Base-by-base conservation (phyloP, 2,797 vertebrate species). In the Odontamblyopus rebecca region DNA sequence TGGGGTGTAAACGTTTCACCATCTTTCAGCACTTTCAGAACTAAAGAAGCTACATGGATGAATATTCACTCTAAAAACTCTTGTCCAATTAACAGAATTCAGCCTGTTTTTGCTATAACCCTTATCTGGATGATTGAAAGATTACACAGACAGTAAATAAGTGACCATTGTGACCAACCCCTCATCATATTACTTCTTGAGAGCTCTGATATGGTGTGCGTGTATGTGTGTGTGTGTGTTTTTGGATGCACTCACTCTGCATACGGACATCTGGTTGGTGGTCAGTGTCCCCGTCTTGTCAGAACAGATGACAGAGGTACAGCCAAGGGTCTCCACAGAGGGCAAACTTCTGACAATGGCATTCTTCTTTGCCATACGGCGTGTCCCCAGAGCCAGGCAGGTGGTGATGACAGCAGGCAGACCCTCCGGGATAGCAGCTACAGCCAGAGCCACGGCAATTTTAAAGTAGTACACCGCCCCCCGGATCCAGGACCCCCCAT, bases 381-480 rank as follows among this genome's bases (percentile, higher is more conserved):
- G 96, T 0, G 97, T 99, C 32, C 97, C 97, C 57, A 99, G 93
- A 2, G 97, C 97, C 91, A 99, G 92, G 89, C 97, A 99, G 81
- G 97, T 99, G 81, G 97, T 99, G 88, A 99, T 99, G 85, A 99
- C 97, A 0, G 97, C 97, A 0, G 97, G 97, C 26, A 99, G 93
- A 15, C 94, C 98, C 84, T 99, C 98, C 0, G 97, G 98, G 77
- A 99, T 99, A 84, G 97, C 97, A 0, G 98, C 98, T 48, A 99
- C 98, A 0, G 98, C 97, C 67, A 99, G 88, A 0, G 97, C 97
- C 68, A 99, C 98, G 0, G 98, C 97, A 0, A 99, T 99, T 77
- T 99, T 99, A 76, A 99, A 99, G 88, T 98, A 99, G 90, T 99
- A 99, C 78, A 99, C 95, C 2, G 98, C 98, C 0, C 98, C 97